Evolutionary conservation across 2,888 invertebrate species (phyloP).

Genomic region (Leucophenga maculata): DNA sequence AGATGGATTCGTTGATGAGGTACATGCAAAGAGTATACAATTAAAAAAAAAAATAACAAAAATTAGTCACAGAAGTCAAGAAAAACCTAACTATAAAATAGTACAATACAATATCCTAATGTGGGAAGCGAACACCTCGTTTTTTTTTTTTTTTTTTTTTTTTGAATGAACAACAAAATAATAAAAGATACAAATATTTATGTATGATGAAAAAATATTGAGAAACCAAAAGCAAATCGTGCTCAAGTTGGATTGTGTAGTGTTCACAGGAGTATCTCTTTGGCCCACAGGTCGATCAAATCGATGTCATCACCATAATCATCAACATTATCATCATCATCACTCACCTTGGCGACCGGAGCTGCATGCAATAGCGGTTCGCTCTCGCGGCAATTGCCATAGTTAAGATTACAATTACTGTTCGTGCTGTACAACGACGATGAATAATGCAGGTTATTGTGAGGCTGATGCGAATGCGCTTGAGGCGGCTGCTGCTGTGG

Average conservation of each 20-base stretch:
- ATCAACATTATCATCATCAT: conserved; percentile 31
- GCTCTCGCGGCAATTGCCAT: conserved; percentile 71
- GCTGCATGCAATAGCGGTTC: conserved; percentile 72
- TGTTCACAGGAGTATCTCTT: conserved; percentile 60
- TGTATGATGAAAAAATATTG: conserved; percentile 10
- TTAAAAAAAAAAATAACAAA: conserved; percentile 5
- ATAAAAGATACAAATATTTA: not conserved
- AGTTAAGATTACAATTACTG: conserved; percentile 65
- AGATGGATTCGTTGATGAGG: conserved; percentile 27
- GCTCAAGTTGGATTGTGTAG: not conserved
- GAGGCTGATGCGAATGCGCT: conserved; percentile 42
- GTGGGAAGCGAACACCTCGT: not conserved
- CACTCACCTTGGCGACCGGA: conserved; percentile 72
- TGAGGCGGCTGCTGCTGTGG: conserved; percentile 46
- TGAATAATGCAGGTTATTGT: conserved; percentile 37
- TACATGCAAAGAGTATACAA: conserved; percentile 53
- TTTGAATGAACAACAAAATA: not conserved
- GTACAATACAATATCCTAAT: no score
- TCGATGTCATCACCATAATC: conserved; percentile 41
- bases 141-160: no score
- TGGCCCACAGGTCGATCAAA: conserved; percentile 55
- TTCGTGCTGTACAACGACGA: conserved; percentile 59
- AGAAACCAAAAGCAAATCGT: conserved; percentile 26
- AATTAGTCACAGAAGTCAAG: conserved; percentile 13
- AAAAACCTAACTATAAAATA: not conserved